These are phyloP conservation scores for Nematopogon swammerdamellus DNA, from an alignment of 2,888 invertebrate genomes.

Conservation along the genomic window DNA sequence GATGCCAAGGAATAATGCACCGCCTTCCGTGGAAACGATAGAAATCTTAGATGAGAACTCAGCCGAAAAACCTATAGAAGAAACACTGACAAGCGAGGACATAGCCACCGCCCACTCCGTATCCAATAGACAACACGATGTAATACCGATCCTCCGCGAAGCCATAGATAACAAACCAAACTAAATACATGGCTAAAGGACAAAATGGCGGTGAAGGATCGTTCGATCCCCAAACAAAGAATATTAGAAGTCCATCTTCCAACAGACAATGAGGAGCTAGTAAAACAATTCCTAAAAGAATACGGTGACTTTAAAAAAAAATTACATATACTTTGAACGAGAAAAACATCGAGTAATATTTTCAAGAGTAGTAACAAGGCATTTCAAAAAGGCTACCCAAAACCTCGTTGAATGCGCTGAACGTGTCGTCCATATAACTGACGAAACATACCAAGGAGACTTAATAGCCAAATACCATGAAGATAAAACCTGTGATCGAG, in stretches of 20 bases:
- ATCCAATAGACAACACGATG: slow-evolving; percentile 2
- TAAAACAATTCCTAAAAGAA: not conserved
- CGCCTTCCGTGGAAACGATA: not conserved
- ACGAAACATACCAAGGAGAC: too few relatives aligned
- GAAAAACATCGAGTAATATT: too few relatives aligned
- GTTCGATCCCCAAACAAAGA: not conserved
- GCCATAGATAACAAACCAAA: slow-evolving; percentile 3
- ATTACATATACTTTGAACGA: too few relatives aligned
- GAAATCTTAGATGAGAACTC: not conserved
- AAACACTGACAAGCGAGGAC: not conserved
- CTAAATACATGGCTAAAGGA: not conserved
- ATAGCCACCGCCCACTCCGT: slow-evolving; percentile 1
- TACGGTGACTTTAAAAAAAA: too few relatives aligned
- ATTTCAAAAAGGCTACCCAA: too few relatives aligned
- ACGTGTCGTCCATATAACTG: too few relatives aligned
- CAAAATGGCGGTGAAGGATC: not conserved
- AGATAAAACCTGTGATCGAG: too few relatives aligned
- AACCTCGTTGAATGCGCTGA: too few relatives aligned
- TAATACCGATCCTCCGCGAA: slow-evolving; percentile 1
- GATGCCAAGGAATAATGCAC: not conserved
- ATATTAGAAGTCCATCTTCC: not conserved
- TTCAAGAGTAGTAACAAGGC: too few relatives aligned
- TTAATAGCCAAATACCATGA: too few relatives aligned
- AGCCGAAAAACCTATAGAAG: not conserved
- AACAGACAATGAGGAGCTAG: not conserved